Evolutionary conservation across 2,797 vertebrate genomes (phyloP).

Genomic region (Artibeus lituratus): DNA sequence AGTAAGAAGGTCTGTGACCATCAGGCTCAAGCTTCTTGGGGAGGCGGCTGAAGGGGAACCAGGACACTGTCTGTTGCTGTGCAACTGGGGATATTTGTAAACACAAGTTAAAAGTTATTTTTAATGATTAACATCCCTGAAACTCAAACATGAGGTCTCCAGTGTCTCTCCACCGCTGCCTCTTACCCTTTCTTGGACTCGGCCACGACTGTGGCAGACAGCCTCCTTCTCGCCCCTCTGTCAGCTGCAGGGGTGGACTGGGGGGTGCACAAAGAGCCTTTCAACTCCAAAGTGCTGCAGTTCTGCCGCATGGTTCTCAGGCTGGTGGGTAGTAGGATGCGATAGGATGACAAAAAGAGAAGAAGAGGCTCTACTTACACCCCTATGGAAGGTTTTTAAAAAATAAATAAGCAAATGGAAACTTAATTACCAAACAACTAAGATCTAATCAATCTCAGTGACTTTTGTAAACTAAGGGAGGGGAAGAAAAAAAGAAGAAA

Average conservation of each 20-base stretch:
- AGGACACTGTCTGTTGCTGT: not conserved
- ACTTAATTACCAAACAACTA: not conserved
- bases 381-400: not conserved
- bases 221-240: not conserved
- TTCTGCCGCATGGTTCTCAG: not conserved
- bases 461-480: not conserved
- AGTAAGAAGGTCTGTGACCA: not conserved
- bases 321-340: not conserved
- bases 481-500: not conserved
- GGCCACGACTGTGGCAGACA: too few relatives aligned
- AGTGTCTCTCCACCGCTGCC: fast-evolving
- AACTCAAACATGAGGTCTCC: not conserved
- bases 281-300: fast-evolving
- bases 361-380: not conserved
- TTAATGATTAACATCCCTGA: not conserved
- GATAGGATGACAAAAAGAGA: not conserved
- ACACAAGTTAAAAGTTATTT: not conserved
- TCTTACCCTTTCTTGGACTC: not conserved
- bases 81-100: not conserved
- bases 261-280: not conserved
- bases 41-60: not conserved
- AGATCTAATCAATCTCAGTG: not conserved
- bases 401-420: not conserved
- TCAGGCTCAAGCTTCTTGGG: not conserved
- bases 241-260: not conserved